Evolutionary conservation across 2,888 invertebrate genomes (phyloP), one percentile per base, ranked within the genome.

Genomic region (Amiota minor): DNA sequence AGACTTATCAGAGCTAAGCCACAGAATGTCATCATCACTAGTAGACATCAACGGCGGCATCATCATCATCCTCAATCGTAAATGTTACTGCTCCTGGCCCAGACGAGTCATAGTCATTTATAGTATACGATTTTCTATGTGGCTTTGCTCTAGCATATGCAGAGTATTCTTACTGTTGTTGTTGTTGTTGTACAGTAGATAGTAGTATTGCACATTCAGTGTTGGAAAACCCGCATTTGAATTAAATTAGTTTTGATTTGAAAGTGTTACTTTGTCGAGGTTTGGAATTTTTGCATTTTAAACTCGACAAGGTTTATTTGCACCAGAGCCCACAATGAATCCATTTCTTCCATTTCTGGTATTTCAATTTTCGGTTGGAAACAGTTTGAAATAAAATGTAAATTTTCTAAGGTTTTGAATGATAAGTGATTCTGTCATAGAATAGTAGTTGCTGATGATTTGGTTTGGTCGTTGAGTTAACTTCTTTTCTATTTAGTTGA

Each of bases 191-290:
- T 18, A n/a, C n/a, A 18, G 59, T 56, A 16, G 6, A n/a, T 10
- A 16, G 56, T 59, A 16, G n/a, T 18, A 18, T 18, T 65, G 62
- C 20, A 20, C 8, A 12, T 23, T 35, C 45, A 45, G 35, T 62
- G 62, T 62, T 62, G 62, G 45, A 45, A 59, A 74, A 75, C 75
- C 70, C 71, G 69, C 72, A 74, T 77, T 81, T 68, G 72, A 78
- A 76, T 79, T 47, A 74, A 80, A 81, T 81, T 79, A 79, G 77
- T 81, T 81, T 78, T 80, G 80, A 81, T 81, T 81, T 79, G 45
- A 75, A 76, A 76, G 75, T 73, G 76, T 75, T 76, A 79, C 78
- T 80, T 77, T 79, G 68, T 72, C 72, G 78, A 74, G 70, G 80
- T 71, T 68, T 76, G 62, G 61, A 62, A 70, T 72, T 71, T 59